A percentile compares a stretch with the other conserved stretches of the same genome.
phyloP scores from a whole-genome alignment of 2,797 vertebrate genomes.

The Emydoidea blandingii region DNA sequence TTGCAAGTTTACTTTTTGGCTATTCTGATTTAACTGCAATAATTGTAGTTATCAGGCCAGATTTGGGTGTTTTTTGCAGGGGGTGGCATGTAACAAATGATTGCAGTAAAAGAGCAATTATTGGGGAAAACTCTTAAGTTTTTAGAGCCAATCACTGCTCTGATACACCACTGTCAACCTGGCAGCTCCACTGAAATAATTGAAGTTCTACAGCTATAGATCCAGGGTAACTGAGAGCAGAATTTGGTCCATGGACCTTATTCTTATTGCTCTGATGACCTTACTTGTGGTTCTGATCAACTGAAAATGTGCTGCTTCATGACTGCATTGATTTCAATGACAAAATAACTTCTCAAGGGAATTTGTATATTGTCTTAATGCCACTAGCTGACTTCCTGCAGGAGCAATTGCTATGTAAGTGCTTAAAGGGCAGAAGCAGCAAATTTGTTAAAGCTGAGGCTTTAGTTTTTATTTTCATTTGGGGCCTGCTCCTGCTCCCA shows the following conservation, averaged over 20 bases:
- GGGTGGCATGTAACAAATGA: background rate
- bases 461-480: constrained; percentile 31
- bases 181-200: background rate
- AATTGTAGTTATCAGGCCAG: background rate
- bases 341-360: constrained; percentile 46
- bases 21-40: background rate
- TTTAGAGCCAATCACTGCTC: background rate
- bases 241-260: background rate
- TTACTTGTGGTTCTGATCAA: background rate
- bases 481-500: background rate
- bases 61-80: background rate
- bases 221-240: background rate
- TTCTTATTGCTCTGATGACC: background rate
- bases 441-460: constrained; percentile 26
- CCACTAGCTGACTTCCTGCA: constrained; percentile 30
- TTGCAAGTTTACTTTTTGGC: background rate
- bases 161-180: background rate
- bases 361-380: constrained; percentile 36
- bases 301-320: background rate
- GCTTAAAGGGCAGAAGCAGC: background rate
- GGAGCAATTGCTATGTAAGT: constrained; percentile 22
- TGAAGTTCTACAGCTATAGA: background rate
- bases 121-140: background rate
- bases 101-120: background rate
- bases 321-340: background rate